Evolutionary conservation across 2,797 vertebrate species (phyloP).

Genomic region (Argya squamiceps): DNA sequence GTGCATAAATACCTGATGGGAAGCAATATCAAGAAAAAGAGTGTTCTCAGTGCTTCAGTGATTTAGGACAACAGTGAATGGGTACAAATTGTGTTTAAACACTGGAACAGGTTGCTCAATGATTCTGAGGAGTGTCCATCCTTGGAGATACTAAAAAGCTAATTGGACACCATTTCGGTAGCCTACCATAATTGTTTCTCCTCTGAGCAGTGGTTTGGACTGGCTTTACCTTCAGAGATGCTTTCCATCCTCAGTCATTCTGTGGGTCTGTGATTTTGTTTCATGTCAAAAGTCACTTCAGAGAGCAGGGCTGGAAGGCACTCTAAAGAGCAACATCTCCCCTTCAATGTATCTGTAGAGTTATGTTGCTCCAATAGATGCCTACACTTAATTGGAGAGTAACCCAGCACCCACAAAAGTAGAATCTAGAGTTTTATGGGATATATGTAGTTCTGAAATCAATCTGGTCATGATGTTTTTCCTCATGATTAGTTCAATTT

Average conservation of each 20-base stretch:
- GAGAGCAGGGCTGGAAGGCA: neutral
- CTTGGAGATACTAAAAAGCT: neutral
- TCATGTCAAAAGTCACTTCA: neutral
- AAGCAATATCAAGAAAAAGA: neutral
- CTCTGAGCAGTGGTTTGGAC: neutral
- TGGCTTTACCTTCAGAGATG: neutral
- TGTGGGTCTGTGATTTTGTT: neutral
- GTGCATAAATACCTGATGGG: neutral
- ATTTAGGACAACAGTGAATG: neutral
- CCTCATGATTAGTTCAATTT: neutral
- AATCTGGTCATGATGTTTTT: neutral
- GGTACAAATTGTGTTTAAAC: neutral
- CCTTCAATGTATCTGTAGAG: neutral
- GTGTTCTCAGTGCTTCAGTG: neutral
- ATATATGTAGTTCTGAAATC: neutral
- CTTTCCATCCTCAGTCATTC: neutral
- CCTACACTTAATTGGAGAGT: neutral
- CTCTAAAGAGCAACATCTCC: neutral
- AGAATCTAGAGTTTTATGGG: neutral
- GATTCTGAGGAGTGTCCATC: neutral
- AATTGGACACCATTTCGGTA: neutral
- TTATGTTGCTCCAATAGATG: neutral
- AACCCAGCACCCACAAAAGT: neutral
- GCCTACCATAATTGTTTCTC: neutral
- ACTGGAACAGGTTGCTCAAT: neutral